Percentiles rank a stretch among this genome's conserved stretches.
phyloP scores from a whole-genome alignment of 1,140 invertebrate genomes.

The Frieseomelitta varia region DNA sequence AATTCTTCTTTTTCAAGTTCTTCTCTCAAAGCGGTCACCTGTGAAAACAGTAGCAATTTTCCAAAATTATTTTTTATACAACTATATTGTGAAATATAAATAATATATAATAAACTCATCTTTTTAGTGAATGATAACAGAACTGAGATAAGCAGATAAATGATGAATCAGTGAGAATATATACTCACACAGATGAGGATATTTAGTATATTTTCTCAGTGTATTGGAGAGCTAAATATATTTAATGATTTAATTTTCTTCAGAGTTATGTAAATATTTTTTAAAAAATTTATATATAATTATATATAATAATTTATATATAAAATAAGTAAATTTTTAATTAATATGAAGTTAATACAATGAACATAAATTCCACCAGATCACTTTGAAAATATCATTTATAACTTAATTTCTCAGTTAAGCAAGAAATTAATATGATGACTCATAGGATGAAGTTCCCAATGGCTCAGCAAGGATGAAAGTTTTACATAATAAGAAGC shows the following conservation, averaged over 20 bases:
- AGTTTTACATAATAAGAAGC: neutral
- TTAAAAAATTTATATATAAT: neutral
- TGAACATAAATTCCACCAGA: neutral
- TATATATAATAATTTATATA: no score
- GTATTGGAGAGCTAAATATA: neutral
- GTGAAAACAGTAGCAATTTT: slow-evolving; percentile 22
- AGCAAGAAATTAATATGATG: slow-evolving; percentile 38
- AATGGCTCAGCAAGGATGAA: slow-evolving; percentile 16
- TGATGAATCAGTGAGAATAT: neutral
- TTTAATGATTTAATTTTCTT: slow-evolving; percentile 13
- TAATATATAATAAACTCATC: slow-evolving; percentile 4
- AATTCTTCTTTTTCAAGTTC: slow-evolving; percentile 94
- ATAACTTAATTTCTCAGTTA: slow-evolving; percentile 13
- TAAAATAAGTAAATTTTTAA: slow-evolving; percentile 10
- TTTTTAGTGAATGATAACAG: neutral
- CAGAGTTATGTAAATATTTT: neutral
- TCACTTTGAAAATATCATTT: neutral
- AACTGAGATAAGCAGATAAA: neutral
- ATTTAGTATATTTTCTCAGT: neutral
- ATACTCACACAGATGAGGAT: neutral
- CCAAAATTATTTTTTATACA: neutral
- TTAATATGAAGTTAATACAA: neutral
- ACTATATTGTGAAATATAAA: neutral
- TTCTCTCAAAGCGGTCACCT: slow-evolving; percentile 88
- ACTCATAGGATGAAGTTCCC: slow-evolving; percentile 30